Base-by-base conservation (phyloP, 2,797 vertebrate genomes). In the Smutsia temminckii region DNA sequence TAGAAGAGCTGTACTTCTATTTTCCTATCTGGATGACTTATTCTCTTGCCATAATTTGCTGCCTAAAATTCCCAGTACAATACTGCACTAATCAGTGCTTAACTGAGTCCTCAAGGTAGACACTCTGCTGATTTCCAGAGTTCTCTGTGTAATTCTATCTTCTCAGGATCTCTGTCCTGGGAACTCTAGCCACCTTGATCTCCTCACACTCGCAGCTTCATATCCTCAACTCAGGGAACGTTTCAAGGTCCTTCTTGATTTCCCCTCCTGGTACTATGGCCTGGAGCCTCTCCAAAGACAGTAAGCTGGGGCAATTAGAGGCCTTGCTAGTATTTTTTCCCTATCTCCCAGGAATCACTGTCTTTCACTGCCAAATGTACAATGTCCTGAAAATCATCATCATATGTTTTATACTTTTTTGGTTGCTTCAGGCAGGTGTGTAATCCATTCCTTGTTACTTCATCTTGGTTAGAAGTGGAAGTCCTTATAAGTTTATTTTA, bases 401-500 rank as follows among this genome's bases (percentile, higher is more conserved):
- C 0, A 57, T 53, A 66, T 51, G 59, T 77, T 51, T 89, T 81
- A 11, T n/a, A 21, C 27, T 64, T 77, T n/a, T 80, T 66, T 87
- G 20, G 53, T 66, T 90, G 21, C 84, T 95, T 85, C n/a, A 88
- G n/a, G 42, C 25, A 61, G 11, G 21, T 80, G 13, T 55, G 0
- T 49, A 92, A 53, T 90, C 14, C 4, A 81, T 40, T 61, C 32
- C 32, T 91, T 85, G 21, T 66, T 72, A 78, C 20, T 93, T 77
- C 2, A 88, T 66, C 34, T 89, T 94, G 9, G 27, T 4, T 49
- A 12, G 29, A 83, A 90, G 49, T 59, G 23, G 46, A 61, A 71
- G 13, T 90, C 32, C 5, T 78, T 79, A 51, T 27, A 29, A 51
- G 90, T 87, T 92, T 83, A 89, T 72, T 89, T 89, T 74, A 91